phyloP scores from a whole-genome alignment of 2,888 invertebrate genomes.

The Terebella lapidaria region DNA sequence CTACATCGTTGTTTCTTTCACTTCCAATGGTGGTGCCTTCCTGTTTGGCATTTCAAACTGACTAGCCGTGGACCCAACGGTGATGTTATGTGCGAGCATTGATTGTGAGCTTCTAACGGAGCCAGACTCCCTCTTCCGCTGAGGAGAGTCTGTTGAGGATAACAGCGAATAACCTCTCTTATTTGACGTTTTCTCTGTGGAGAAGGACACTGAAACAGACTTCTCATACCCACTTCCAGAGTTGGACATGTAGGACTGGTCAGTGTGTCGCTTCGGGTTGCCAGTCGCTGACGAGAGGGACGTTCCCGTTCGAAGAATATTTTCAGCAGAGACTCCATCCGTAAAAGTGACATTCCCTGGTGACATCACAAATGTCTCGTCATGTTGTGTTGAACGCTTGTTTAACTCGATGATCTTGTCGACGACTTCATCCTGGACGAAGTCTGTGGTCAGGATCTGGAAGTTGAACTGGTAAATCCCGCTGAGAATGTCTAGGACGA shows the following conservation, averaged over 20 bases:
- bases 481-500: slow-evolving; percentile 8
- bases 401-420: slow-evolving; percentile 19
- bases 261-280: background rate
- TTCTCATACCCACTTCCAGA: background rate
- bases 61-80: background rate
- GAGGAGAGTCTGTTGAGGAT: background rate
- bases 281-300: background rate
- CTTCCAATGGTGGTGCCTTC: background rate
- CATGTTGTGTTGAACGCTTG: slow-evolving; percentile 1
- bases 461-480: slow-evolving; percentile 11
- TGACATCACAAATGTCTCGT: background rate
- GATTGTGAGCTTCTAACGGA: background rate
- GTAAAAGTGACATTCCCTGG: too few relatives aligned
- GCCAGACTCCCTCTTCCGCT: background rate
- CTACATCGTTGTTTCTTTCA: slow-evolving; percentile 12
- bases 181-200: background rate
- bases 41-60: background rate
- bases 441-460: slow-evolving; percentile 20
- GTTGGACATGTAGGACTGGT: background rate
- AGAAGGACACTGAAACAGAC: background rate
- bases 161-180: too few relatives aligned
- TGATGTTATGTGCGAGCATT: too few relatives aligned
- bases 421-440: slow-evolving; percentile 20
- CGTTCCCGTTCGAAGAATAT: background rate
- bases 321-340: background rate